A percentile compares a stretch with the other conserved stretches of the same genome.
These are phyloP conservation scores for Pyrrhosoma nymphula DNA, from an alignment of 2,888 invertebrate genomes.

Conservation along the genomic window DNA sequence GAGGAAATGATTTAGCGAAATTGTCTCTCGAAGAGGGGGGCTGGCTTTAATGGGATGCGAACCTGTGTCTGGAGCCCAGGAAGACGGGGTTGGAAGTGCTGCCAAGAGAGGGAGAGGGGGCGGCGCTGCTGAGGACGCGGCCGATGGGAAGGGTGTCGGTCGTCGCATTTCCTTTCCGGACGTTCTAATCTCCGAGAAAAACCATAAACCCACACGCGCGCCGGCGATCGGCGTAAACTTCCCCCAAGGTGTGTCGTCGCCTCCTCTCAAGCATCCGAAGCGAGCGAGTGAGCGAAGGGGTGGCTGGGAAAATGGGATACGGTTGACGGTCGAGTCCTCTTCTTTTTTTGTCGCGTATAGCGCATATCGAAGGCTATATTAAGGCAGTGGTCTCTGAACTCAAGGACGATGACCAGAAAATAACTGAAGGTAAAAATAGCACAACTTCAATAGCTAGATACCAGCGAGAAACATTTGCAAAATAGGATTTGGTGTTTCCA, in stretches of 20 bases:
- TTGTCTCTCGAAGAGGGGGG: constrained; percentile 28
- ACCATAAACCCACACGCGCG: constrained; percentile 28
- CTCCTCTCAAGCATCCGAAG: neutral
- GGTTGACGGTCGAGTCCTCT: neutral
- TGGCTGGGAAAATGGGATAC: neutral
- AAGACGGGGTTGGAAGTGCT: neutral
- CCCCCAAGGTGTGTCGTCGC: neutral
- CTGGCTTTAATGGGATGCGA: constrained; percentile 58
- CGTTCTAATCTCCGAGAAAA: constrained; percentile 49
- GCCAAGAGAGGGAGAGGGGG: neutral
- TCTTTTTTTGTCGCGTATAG: neutral
- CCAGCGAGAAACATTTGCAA: too few species aligned
- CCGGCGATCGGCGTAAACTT: constrained; percentile 39
- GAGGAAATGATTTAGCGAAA: constrained; percentile 48
- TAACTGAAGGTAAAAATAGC: neutral
- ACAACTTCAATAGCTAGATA: too few species aligned
- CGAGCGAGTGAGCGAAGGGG: neutral
- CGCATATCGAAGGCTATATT: neutral
- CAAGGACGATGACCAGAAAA: neutral
- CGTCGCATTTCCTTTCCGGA: constrained; percentile 26
- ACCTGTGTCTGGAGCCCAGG: neutral
- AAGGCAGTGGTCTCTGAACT: neutral
- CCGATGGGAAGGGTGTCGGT: neutral
- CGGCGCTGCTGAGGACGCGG: neutral
- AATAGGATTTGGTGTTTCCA: too few species aligned